A percentile compares a stretch with the other conserved stretches of the same genome.
Evolutionary conservation across 2,888 invertebrate genomes (phyloP).

Genomic region (Hypsopygia costalis): DNA sequence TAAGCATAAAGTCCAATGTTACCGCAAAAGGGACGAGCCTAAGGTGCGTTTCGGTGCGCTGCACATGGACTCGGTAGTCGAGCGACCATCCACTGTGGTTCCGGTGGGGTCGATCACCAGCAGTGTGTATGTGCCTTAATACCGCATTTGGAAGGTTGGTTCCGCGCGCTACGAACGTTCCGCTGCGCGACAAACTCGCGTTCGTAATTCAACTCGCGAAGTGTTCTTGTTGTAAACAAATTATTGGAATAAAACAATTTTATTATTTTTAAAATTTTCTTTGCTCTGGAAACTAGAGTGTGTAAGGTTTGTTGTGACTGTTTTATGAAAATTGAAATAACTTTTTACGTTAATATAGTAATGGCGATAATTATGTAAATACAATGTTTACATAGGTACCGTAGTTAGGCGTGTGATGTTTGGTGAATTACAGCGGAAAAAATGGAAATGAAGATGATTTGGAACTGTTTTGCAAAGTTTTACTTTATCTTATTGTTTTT

Average conservation of each 20-base stretch:
- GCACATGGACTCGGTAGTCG: constrained; percentile 74
- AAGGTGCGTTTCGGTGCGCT: constrained; percentile 70
- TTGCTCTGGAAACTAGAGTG: background rate
- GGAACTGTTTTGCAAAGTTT: constrained; percentile 47
- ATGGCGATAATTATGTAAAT: constrained; percentile 17
- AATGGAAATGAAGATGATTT: constrained; percentile 54
- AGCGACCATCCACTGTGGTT: constrained; percentile 76
- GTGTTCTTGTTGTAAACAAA: constrained; percentile 12
- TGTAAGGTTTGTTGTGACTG: background rate
- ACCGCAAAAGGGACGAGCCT: constrained; percentile 31
- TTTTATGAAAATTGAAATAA: constrained; percentile 7
- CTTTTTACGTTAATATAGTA: background rate
- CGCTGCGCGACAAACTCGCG: constrained; percentile 53
- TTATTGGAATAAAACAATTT: constrained; percentile 14
- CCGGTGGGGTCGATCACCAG: constrained; percentile 80
- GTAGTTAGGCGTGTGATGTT: constrained; percentile 32
- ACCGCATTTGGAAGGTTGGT: constrained; percentile 47
- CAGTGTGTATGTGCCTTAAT: constrained; percentile 60
- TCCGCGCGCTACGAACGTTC: constrained; percentile 43
- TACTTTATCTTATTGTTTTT: constrained; percentile 41
- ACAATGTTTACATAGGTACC: constrained; percentile 16
- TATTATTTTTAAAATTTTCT: constrained; percentile 11
- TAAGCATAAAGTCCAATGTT: constrained; percentile 5
- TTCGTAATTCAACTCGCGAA: constrained; percentile 22
- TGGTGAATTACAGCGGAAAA: constrained; percentile 35